Evolutionary conservation across 2,888 invertebrate genomes (phyloP).

Genomic region (Ophioninae sp.): DNA sequence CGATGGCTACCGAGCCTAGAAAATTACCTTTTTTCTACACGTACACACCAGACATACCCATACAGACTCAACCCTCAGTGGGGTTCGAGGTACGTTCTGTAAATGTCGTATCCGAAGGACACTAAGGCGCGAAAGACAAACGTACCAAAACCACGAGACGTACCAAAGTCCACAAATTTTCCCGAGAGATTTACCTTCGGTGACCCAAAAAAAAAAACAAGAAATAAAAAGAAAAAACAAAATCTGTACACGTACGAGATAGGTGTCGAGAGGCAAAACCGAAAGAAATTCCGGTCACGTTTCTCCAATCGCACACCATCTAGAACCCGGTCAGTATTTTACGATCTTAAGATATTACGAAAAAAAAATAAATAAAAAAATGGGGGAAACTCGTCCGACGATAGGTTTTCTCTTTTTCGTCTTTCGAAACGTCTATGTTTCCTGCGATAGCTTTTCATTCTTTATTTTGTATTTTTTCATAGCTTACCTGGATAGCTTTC

Average conservation of each 20-base stretch:
- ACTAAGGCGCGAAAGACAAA: constrained; percentile 49
- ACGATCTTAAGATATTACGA: background rate
- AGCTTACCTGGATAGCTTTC: too few species aligned
- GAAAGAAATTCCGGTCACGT: constrained; percentile 58
- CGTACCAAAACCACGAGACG: constrained; percentile 7
- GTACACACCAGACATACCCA: background rate
- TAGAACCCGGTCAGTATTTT: background rate
- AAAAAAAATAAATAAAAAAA: background rate
- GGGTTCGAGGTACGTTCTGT: background rate
- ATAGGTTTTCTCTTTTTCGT: background rate
- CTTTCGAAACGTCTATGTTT: background rate
- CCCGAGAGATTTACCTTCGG: constrained; percentile 23
- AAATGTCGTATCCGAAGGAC: constrained; percentile 23
- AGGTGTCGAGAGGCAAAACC: constrained; percentile 20
- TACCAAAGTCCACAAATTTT: constrained; percentile 23
- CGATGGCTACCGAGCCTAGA: background rate
- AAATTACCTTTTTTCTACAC: background rate
- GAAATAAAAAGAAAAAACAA: background rate
- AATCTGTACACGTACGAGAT: background rate
- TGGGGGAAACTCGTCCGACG: background rate
- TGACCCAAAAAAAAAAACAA: constrained; percentile 3
- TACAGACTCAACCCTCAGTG: background rate
- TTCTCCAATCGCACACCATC: constrained; percentile 16
- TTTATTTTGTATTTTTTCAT: too few species aligned
- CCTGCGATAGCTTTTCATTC: too few species aligned